Base-by-base conservation (phyloP, 2,113 vertebrate genomes). In the Oriolus oriolus region DNA sequence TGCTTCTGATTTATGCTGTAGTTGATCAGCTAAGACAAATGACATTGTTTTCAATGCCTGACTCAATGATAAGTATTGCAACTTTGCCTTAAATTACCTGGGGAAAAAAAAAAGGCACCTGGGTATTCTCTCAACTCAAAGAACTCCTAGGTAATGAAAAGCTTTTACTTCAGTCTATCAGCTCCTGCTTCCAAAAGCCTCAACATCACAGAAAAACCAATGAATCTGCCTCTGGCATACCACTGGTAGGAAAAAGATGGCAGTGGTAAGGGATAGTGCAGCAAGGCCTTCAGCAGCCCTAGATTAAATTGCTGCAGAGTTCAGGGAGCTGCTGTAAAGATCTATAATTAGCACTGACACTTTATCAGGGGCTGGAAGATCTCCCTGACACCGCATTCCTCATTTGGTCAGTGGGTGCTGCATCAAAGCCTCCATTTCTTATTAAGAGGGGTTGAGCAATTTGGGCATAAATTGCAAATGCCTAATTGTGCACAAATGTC, bases 301-400 rank as follows among this genome's bases (percentile, higher is more conserved):
- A 60, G 71, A 93, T 92, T 93, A 80, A 89, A 89, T 70, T 76
- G 73, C 91, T 77, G 30, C 28, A 78, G 73, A 92, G 68, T 88
- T 96, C 93, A 94, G 61, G 56, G 83, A 52, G 73, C n/a, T 90
- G 85, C 52, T 89, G 83, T 86, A 93, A 93, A 81, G 73, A 71
- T 50, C 89, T 93, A 93, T 88, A 93, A 86, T 89, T 95, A 93
- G 73, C 83, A 66, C 0, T 76, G 89, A 94, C 83, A 80, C 68
- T 78, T 30, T 65, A 66, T 53, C 54, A 63, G 73, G 41, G 63
- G 20, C 80, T 92, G 68, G 71, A 81, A 80, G 41, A 35, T 42
- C 42, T 83, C 63, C 42, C 66, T 65, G 50, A 18, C 66, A 57
- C 50, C 33, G 31, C 19, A 1, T 66, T 95, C 86, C 75, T 86